These are phyloP conservation scores for Ursus arctos DNA, from an alignment of 2,113 vertebrate species.

Conservation along the genomic window DNA sequence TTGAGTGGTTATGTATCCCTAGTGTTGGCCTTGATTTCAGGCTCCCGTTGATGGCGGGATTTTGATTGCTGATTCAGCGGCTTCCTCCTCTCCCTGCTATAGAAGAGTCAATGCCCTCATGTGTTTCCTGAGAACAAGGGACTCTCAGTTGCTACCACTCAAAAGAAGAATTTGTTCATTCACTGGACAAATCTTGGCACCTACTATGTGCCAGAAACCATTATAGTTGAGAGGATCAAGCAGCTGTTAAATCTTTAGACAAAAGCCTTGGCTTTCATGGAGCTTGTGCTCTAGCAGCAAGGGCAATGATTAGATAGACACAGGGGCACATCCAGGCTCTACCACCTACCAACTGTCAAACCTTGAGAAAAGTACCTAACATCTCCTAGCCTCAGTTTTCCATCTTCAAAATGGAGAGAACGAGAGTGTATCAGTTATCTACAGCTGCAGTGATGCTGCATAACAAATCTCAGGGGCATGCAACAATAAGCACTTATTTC, in stretches of 20 bases:
- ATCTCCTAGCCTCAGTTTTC: neutral
- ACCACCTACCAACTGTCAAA: neutral
- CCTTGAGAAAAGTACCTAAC: neutral
- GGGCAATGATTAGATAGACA: neutral
- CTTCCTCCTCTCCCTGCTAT: neutral
- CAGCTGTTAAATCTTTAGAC: neutral
- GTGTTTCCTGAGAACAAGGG: neutral
- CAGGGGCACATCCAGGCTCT: neutral
- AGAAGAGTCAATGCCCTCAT: neutral
- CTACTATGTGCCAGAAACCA: neutral
- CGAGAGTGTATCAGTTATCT: neutral
- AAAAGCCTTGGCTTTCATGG: neutral
- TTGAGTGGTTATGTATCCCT: accelerated
- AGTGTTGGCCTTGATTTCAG: accelerated
- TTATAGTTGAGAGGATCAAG: neutral
- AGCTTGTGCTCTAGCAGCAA: too few species aligned
- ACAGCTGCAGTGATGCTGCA: neutral
- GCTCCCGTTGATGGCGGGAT: accelerated
- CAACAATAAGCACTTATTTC: neutral
- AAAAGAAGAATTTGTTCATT: neutral
- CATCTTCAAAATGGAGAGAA: neutral
- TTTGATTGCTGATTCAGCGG: accelerated
- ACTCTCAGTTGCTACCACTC: neutral
- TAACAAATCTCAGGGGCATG: neutral
- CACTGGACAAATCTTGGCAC: neutral